phyloP scores from a whole-genome alignment of 2,113 vertebrate genomes.

The Sciurus niger region DNA sequence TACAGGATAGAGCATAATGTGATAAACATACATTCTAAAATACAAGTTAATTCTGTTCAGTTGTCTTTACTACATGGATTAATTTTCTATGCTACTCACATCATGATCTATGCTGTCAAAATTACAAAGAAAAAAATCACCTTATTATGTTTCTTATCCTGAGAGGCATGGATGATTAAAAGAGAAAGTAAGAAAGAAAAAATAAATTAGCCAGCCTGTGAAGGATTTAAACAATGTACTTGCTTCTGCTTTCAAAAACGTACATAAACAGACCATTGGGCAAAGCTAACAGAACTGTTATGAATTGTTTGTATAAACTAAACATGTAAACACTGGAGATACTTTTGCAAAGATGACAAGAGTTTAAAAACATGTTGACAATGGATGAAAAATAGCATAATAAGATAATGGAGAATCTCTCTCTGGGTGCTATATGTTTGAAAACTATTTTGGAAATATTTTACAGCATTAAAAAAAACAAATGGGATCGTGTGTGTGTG shows the following conservation, averaged over 20 bases:
- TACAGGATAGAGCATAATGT: neutral
- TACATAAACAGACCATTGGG: neutral
- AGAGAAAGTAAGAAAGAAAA: conserved; percentile 30
- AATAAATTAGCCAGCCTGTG: conserved; percentile 46
- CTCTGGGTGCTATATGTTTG: neutral
- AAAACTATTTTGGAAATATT: conserved; percentile 36
- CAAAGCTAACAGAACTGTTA: conserved; percentile 28
- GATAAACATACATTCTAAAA: conserved; percentile 40
- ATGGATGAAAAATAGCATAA: neutral
- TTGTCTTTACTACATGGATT: neutral
- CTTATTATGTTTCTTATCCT: conserved; percentile 54
- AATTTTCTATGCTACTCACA: neutral
- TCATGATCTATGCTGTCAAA: conserved; percentile 49
- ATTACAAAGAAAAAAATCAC: neutral
- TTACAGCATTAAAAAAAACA: neutral
- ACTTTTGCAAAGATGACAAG: conserved; percentile 7
- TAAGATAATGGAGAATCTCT: neutral
- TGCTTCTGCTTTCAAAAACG: conserved; percentile 56
- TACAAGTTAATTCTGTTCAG: conserved; percentile 32
- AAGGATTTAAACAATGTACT: conserved; percentile 54
- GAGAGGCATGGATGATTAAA: conserved; percentile 61
- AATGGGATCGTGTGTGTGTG: neutral
- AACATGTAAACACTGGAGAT: neutral
- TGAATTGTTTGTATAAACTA: conserved; percentile 27
- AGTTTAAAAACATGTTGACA: neutral